These are phyloP conservation scores for Helicoverpa zea DNA, from an alignment of 1,140 invertebrate genomes.

Conservation along the genomic window DNA sequence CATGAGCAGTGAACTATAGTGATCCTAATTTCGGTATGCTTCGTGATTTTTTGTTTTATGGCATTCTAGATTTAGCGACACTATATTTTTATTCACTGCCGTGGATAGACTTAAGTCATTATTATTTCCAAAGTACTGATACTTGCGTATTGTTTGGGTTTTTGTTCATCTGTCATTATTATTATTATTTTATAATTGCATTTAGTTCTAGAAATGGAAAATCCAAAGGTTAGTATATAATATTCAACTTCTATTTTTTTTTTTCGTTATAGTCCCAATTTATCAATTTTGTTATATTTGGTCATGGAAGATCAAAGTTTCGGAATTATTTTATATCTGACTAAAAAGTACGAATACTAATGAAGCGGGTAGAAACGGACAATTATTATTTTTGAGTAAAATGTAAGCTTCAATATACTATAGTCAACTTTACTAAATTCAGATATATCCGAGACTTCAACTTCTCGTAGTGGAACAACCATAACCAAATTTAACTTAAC, in stretches of 20 bases:
- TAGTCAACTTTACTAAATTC: conserved; percentile 21
- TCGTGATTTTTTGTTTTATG: conserved; percentile 67
- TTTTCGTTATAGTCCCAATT: conserved; percentile 72
- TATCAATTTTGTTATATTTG: conserved; percentile 58
- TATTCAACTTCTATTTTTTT: conserved; percentile 71
- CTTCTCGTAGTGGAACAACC: conserved; percentile 61
- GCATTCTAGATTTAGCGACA: conserved; percentile 63
- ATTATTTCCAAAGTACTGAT: conserved; percentile 85
- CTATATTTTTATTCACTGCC: conserved; percentile 68
- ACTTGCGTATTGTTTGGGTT: conserved; percentile 77
- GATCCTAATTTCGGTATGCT: conserved; percentile 66
- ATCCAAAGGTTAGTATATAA: conserved; percentile 87
- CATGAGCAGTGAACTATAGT: conserved; percentile 73
- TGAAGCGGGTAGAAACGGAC: conserved; percentile 21
- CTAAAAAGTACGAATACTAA: conserved; percentile 25
- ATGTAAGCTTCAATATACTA: conserved; percentile 9
- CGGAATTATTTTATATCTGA: conserved; percentile 49
- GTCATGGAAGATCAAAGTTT: conserved; percentile 58
- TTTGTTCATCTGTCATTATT: conserved; percentile 76
- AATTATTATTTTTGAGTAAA: conserved; percentile 24
- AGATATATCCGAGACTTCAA: conserved; percentile 39
- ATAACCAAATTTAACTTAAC: conserved; percentile 66
- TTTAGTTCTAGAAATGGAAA: conserved; percentile 86
- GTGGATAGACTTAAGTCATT: conserved; percentile 75
- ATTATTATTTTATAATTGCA: conserved; percentile 82